These are phyloP conservation scores for Diaperis boleti DNA, from an alignment of 2,888 invertebrate genomes.

Conservation along the genomic window DNA sequence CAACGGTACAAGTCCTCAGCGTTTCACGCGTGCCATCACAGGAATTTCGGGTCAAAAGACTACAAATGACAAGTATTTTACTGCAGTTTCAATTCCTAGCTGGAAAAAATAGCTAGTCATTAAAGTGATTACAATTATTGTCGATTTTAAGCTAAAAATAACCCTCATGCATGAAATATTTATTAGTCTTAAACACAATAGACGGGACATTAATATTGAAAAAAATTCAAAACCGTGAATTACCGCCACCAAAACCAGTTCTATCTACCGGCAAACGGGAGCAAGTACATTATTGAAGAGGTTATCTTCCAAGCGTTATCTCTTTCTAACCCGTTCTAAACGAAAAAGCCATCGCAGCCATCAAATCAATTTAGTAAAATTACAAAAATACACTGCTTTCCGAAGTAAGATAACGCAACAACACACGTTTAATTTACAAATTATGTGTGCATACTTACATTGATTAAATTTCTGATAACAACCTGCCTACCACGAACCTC, in stretches of 20 bases:
- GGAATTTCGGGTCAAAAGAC: slow-evolving; percentile 14
- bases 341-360: not conserved
- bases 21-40: not conserved
- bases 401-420: not conserved
- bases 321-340: not conserved
- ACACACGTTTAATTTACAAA: not conserved
- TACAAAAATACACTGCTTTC: not conserved
- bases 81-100: too few species aligned
- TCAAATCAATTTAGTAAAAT: not conserved
- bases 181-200: not conserved
- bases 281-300: not conserved
- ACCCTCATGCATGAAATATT: not conserved
- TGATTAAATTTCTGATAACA: slow-evolving; percentile 3
- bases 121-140: not conserved
- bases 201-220: not conserved
- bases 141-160: not conserved
- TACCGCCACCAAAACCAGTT: slow-evolving; percentile 15
- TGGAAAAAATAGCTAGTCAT: too few species aligned
- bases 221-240: not conserved
- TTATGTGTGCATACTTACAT: slow-evolving; percentile 18
- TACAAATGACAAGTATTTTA: not conserved
- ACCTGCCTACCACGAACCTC: not conserved
- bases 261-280: not conserved
- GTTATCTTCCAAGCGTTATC: not conserved
- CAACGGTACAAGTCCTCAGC: slow-evolving; percentile 15